Base-by-base conservation (phyloP, 2,113 vertebrate genomes). In the Hucho hucho region DNA sequence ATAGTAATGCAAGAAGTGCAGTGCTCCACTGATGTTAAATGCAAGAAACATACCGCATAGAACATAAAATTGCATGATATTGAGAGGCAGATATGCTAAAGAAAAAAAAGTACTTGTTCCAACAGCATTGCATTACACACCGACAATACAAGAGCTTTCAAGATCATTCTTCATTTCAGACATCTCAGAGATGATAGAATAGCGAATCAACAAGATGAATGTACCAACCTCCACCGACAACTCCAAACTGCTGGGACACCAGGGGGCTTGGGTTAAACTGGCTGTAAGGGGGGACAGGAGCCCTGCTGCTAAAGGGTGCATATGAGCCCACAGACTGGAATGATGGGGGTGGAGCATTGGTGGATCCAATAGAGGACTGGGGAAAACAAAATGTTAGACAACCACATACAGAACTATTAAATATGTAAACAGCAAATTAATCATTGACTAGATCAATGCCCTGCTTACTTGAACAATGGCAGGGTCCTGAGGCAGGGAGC, bases 381-480 rank as follows among this genome's bases (percentile, higher is more conserved):
- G 68, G 75, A 90, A 80, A 64, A 81, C 0, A 80, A 28, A 7
- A 1, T 64, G 1, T 6, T 20, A 1, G 16, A 6, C 67, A 7
- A 43, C 37, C 37, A 43, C 9, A 43, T 43, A 43, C 9, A 43
- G 9, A 43, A 43, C 9, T 43, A 11, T 43, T 43, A 43, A 9
- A 11, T 43, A 43, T 11, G 37, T 43, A 43, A 43, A 43, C 37
- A 43, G 37, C 7, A 43, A 43, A 12, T 59, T 25, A 4, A 29
- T 43, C 37, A 18, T 58, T 18, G 20, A 58, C 47, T 53, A 18
- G 1, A 72, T 18, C 6, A 28, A 72, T 29, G 24, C 4, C n/a
- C 28, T 63, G n/a, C 79, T 79, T 89, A 97, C 98, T 88, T 99
- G 98, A 76, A 99, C 98, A 20, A 99, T 99, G 76, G 98, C 98